These are phyloP conservation scores for Calephelis virginiensis DNA, from an alignment of 1,140 invertebrate species.

Conservation along the genomic window DNA sequence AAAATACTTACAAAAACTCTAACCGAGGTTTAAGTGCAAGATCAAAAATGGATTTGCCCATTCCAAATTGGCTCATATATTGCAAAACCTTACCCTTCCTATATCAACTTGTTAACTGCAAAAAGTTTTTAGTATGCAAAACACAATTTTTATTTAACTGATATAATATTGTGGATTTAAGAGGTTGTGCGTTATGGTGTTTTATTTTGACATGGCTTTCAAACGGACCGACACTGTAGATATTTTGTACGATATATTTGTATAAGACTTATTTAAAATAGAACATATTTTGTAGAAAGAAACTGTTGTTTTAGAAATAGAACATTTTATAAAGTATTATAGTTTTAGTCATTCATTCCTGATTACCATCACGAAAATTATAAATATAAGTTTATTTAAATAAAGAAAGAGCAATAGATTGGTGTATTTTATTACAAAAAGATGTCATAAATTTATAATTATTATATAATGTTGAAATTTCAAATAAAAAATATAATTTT, in stretches of 20 bases:
- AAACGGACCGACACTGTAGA: constrained; percentile 29
- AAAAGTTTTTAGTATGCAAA: no score
- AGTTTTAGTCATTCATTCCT: constrained; percentile 49
- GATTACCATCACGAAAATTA: constrained; percentile 63
- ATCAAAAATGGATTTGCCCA: no score
- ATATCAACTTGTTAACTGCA: no score
- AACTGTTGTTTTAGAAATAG: constrained; percentile 18
- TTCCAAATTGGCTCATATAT: no score
- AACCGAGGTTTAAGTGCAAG: no score
- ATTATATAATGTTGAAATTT: constrained; percentile 8
- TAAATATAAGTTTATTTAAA: constrained; percentile 21
- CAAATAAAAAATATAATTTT: constrained; percentile 18
- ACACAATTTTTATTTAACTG: no score
- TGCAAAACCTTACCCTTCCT: no score
- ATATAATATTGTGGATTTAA: background rate
- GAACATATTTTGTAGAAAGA: constrained; percentile 14
- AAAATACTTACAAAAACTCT: no score
- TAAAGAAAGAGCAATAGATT: constrained; percentile 30
- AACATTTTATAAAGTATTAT: constrained; percentile 57
- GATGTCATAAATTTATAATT: constrained; percentile 2
- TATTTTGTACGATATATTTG: constrained; percentile 51
- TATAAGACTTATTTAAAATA: constrained; percentile 30
- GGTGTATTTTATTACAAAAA: constrained; percentile 20
- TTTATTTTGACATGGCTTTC: constrained; percentile 14
- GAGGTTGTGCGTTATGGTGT: background rate